Evolutionary conservation across 2,888 invertebrate species (phyloP).

Genomic region (Atrina japonica): DNA sequence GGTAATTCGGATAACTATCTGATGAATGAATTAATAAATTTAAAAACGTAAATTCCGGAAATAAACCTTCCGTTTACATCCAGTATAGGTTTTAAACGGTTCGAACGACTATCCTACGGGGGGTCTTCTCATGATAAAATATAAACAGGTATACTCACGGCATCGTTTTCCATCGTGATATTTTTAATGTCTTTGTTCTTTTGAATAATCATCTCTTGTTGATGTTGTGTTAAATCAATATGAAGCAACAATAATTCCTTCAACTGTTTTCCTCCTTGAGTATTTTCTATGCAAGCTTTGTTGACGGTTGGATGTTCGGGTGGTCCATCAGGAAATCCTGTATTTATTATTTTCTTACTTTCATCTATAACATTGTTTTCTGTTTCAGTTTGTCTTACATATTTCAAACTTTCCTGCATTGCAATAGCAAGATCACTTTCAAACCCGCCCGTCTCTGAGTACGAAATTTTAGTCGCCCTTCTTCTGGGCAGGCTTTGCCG

Average conservation of each 20-base stretch:
- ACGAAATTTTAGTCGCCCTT: constrained; percentile 32
- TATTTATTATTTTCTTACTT: not conserved
- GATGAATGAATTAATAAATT: too few relatives aligned
- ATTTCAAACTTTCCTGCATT: constrained; percentile 44
- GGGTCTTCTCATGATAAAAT: not conserved
- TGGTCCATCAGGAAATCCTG: constrained; percentile 4
- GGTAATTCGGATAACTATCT: too few relatives aligned
- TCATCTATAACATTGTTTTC: constrained; percentile 11
- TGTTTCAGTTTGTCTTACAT: constrained; percentile 37
- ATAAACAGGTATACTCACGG: too few relatives aligned
- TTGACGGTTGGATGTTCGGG: constrained; percentile 2
- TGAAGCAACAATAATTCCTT: constrained; percentile 90
- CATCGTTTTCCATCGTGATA: constrained; percentile 89
- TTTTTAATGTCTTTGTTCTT: constrained; percentile 89
- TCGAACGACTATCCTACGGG: too few relatives aligned
- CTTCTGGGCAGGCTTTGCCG: constrained; percentile 29
- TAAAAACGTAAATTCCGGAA: too few relatives aligned
- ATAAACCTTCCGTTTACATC: too few relatives aligned
- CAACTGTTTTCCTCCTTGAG: constrained; percentile 64
- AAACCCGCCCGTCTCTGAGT: constrained; percentile 30
- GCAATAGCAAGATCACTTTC: constrained; percentile 45
- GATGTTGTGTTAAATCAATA: constrained; percentile 93
- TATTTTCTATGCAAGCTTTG: constrained; percentile 10
- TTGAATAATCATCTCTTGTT: constrained; percentile 90
- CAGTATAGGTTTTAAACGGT: too few relatives aligned